These are phyloP conservation scores for Percopsis omiscomaycus DNA, from an alignment of 2,797 vertebrate genomes.

Conservation along the genomic window DNA sequence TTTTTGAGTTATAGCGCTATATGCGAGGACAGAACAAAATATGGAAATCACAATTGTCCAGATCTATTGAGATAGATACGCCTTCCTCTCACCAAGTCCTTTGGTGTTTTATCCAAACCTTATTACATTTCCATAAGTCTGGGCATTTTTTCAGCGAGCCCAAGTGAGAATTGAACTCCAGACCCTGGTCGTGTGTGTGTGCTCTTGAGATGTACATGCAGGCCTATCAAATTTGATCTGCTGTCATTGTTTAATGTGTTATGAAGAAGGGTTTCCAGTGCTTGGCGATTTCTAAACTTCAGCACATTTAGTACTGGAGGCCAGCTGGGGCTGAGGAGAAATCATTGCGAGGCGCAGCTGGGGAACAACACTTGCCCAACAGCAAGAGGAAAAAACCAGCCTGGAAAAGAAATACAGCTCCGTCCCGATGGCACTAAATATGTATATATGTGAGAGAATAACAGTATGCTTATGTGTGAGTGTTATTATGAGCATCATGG, in stretches of 20 bases:
- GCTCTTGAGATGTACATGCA: too few species aligned
- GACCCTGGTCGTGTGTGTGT: not conserved
- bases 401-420: constrained; percentile 39
- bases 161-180: not conserved
- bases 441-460: constrained; percentile 49
- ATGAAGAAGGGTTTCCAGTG: constrained; percentile 22
- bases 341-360: constrained; percentile 34
- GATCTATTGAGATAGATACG: too few species aligned
- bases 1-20: too few species aligned
- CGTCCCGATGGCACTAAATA: constrained; percentile 37
- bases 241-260: not conserved
- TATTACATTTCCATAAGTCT: not conserved
- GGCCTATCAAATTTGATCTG: not conserved
- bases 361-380: constrained; percentile 39
- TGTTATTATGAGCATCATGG: constrained; percentile 43
- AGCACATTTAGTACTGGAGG: constrained; percentile 33
- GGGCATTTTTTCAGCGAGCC: constrained; percentile 6
- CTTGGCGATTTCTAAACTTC: constrained; percentile 16
- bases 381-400: constrained; percentile 45
- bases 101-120: not conserved
- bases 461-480: constrained; percentile 38
- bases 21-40: too few species aligned
- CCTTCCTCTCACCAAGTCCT: too few species aligned
- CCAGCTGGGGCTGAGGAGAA: constrained; percentile 40
- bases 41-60: too few species aligned